Evolutionary conservation across 1,140 invertebrate species (phyloP).

Genomic region (Drosophila nigromelanica): DNA sequence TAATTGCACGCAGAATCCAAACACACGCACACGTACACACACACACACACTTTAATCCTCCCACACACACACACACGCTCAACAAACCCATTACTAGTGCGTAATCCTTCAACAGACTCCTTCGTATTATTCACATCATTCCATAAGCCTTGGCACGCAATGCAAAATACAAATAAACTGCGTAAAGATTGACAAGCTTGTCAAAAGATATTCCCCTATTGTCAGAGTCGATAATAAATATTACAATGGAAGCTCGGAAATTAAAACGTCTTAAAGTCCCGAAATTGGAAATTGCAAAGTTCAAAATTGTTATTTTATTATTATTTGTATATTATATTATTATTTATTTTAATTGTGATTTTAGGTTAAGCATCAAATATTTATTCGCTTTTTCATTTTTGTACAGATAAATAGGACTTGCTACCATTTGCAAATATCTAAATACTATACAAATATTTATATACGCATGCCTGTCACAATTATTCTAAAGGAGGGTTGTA

Average conservation of each 20-base stretch:
- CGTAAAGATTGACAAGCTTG: constrained; percentile 55
- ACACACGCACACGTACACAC: constrained; percentile 6
- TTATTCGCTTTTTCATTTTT: too few species aligned
- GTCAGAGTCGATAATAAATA: background rate
- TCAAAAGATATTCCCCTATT: constrained; percentile 37
- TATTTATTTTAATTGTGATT: too few species aligned
- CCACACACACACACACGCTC: constrained; percentile 2
- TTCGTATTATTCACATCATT: constrained; percentile 5
- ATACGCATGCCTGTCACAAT: constrained; percentile 23
- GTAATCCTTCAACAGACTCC: constrained; percentile 33
- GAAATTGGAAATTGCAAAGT: too few species aligned
- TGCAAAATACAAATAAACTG: constrained; percentile 36
- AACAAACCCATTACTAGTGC: constrained; percentile 7
- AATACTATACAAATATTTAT: too few species aligned
- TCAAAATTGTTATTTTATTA: too few species aligned
- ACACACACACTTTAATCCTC: background rate
- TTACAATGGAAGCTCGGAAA: background rate
- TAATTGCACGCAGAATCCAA: constrained; percentile 39
- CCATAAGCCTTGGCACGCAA: constrained; percentile 22
- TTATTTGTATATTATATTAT: too few species aligned
- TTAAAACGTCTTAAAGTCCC: too few species aligned
- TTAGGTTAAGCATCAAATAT: too few species aligned
- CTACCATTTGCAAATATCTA: too few species aligned
- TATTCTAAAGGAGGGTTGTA: constrained; percentile 7
- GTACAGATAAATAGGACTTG: too few species aligned